Conservation (phyloP, 2,888 invertebrate species). For the Lasioglossum calceatum region DNA sequence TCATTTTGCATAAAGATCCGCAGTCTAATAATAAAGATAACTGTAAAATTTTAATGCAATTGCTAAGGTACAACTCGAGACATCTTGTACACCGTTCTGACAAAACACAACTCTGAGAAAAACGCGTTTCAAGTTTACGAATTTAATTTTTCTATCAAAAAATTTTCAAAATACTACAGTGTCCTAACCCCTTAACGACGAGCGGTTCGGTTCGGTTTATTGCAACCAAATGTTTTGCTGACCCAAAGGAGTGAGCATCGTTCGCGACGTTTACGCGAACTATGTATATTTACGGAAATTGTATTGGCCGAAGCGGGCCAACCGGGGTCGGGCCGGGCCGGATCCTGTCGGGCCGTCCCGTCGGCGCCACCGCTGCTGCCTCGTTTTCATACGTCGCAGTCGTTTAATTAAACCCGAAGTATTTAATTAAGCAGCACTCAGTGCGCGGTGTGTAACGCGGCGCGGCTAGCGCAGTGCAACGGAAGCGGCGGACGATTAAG, state of each 20-base stretch:
- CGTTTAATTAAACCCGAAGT: slow-evolving; percentile 65
- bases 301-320: slow-evolving; percentile 9
- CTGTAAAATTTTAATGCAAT: too few species aligned
- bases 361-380: neutral
- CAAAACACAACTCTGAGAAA: too few species aligned
- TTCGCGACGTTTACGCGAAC: slow-evolving; percentile 21
- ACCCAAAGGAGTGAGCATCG: slow-evolving; percentile 26
- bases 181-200: slow-evolving; percentile 2
- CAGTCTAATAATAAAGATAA: too few species aligned
- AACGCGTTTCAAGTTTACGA: too few species aligned
- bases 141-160: too few species aligned
- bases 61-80: too few species aligned
- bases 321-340: neutral
- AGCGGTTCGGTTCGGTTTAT: neutral
- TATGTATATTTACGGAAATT: slow-evolving; percentile 37
- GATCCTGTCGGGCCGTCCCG: neutral
- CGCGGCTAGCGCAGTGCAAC: slow-evolving; percentile 7
- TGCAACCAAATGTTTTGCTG: neutral
- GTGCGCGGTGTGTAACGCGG: slow-evolving; percentile 40
- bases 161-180: neutral
- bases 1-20: too few species aligned
- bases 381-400: slow-evolving; percentile 44
- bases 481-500: slow-evolving; percentile 56
- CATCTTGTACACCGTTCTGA: too few species aligned
- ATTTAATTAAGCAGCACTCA: slow-evolving; percentile 64